Conservation (phyloP, 2,888 invertebrate species). For the Synergus umbraculus region DNA sequence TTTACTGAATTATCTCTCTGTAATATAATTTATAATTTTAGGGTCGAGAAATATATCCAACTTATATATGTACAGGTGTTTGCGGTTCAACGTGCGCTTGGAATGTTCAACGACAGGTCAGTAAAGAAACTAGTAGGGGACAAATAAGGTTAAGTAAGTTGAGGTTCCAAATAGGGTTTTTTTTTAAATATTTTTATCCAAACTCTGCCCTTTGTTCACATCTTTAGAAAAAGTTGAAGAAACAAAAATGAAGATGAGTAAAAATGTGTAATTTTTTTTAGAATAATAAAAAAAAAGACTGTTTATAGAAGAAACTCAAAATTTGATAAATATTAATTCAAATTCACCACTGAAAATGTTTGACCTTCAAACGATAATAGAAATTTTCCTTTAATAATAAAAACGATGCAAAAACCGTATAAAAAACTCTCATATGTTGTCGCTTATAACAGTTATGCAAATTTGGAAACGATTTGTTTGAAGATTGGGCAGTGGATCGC, state of each 20-base stretch:
- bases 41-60: neutral
- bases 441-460: neutral
- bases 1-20: neutral
- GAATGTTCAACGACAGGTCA: conserved; percentile 67
- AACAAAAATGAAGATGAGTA: too few relatives aligned
- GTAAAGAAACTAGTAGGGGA: conserved; percentile 61
- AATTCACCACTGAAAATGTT: neutral
- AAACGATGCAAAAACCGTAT: neutral
- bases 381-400: neutral
- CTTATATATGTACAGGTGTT: conserved; percentile 48
- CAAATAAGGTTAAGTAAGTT: neutral
- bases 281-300: too few relatives aligned
- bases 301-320: too few relatives aligned
- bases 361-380: neutral
- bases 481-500: neutral
- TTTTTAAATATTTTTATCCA: too few relatives aligned
- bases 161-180: too few relatives aligned
- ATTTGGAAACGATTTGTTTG: neutral
- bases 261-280: too few relatives aligned
- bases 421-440: neutral
- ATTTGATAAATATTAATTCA: too few relatives aligned
- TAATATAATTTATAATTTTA: conserved; percentile 8
- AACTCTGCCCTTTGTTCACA: too few relatives aligned
- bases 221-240: too few relatives aligned
- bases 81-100: conserved; percentile 72